Conservation (phyloP, 2,797 vertebrate species). For the Momotus momota region DNA sequence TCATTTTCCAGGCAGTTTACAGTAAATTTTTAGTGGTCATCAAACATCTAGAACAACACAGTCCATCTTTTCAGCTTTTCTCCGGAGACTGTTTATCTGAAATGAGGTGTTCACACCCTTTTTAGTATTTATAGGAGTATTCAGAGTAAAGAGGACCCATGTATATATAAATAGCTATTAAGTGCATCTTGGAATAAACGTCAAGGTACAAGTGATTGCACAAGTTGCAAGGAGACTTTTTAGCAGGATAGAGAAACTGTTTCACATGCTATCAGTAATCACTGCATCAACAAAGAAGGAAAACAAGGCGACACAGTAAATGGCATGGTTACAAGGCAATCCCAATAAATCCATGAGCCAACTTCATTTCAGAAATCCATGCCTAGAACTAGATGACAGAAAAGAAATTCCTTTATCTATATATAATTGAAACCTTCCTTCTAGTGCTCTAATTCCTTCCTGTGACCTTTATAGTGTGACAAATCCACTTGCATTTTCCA, state of each 20-base stretch:
- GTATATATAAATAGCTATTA: not conserved
- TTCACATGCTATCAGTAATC: not conserved
- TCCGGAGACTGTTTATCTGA: not conserved
- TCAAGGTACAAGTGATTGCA: not conserved
- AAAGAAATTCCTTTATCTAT: not conserved
- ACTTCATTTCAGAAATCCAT: not conserved
- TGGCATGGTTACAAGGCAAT: not conserved
- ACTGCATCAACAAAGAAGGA: not conserved
- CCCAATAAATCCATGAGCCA: not conserved
- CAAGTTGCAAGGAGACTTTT: not conserved
- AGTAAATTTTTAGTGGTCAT: not conserved
- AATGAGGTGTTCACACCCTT: not conserved
- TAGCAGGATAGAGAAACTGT: not conserved
- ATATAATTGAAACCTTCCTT: not conserved
- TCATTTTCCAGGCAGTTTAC: not conserved
- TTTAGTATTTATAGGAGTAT: not conserved
- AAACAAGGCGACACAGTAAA: not conserved
- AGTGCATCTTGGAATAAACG: not conserved
- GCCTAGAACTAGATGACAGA: not conserved
- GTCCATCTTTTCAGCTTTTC: not conserved
- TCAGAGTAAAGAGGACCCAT: not conserved
- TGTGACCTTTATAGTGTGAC: not conserved
- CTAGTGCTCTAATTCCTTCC: not conserved
- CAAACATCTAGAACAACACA: not conserved
- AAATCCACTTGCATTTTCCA: not conserved